Conservation (phyloP, 2,888 invertebrate species). For the Augiades crinisus region DNA sequence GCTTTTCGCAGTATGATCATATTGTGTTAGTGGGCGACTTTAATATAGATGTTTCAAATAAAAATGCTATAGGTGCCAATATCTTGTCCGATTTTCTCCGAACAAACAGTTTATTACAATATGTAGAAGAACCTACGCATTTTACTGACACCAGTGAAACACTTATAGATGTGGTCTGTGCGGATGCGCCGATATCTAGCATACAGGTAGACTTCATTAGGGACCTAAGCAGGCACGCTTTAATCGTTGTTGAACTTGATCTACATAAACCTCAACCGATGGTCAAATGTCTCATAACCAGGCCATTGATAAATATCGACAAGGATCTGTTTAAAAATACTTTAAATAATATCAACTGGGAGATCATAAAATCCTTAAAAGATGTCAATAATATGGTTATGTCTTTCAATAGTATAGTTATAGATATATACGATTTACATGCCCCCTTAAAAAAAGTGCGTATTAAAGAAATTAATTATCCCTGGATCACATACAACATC, state of each 20-base stretch:
- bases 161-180: too few relatives aligned
- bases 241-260: too few relatives aligned
- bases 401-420: background rate
- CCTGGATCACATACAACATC: background rate
- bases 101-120: too few relatives aligned
- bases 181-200: too few relatives aligned
- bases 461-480: background rate
- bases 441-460: background rate
- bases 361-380: background rate
- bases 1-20: background rate
- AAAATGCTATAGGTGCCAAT: background rate
- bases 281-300: background rate
- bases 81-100: background rate
- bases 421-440: background rate
- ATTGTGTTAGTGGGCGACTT: background rate
- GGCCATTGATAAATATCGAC: background rate
- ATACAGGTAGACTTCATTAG: too few relatives aligned
- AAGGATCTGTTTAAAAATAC: too few relatives aligned
- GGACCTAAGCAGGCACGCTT: too few relatives aligned
- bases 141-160: too few relatives aligned
- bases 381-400: background rate
- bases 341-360: background rate
- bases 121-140: background rate
- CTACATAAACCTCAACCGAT: background rate
- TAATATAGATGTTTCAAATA: background rate